These are phyloP conservation scores for Subacronicta megacephala DNA, from an alignment of 2,888 invertebrate species.

Conservation along the genomic window DNA sequence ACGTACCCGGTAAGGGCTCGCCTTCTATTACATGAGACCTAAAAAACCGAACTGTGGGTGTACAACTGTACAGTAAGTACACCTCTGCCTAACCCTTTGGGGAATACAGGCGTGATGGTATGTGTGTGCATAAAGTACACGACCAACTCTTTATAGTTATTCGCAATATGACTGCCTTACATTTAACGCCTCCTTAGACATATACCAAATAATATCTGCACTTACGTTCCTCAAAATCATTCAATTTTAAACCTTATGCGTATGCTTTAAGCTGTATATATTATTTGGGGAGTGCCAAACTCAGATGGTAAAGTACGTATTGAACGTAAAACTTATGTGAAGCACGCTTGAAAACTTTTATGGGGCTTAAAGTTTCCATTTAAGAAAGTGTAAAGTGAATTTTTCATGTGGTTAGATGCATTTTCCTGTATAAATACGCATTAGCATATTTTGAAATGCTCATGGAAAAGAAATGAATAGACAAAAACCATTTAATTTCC, in stretches of 20 bases:
- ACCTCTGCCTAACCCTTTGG: too few species aligned
- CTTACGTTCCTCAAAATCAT: background rate
- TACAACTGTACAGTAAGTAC: too few species aligned
- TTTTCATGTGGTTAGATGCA: slow-evolving; percentile 75
- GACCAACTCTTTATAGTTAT: slow-evolving; percentile 78
- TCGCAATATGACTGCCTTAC: slow-evolving; percentile 71
- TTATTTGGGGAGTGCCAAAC: background rate
- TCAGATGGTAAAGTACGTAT: slow-evolving; percentile 66
- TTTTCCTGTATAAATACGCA: slow-evolving; percentile 54
- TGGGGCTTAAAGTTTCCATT: slow-evolving; percentile 83
- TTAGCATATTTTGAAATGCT: too few species aligned
- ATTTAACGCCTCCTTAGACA: slow-evolving; percentile 75
- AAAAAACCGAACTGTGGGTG: too few species aligned
- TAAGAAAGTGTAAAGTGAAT: slow-evolving; percentile 79
- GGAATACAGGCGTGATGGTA: too few species aligned
- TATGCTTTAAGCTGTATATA: background rate
- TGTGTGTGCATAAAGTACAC: slow-evolving; percentile 70
- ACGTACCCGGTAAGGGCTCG: too few species aligned
- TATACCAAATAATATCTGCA: slow-evolving; percentile 66
- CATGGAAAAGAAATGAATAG: too few species aligned
- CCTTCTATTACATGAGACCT: too few species aligned
- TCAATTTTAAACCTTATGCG: slow-evolving; percentile 4
- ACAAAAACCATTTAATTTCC: too few species aligned
- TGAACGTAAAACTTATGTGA: slow-evolving; percentile 86
- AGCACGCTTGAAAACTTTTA: slow-evolving; percentile 87